Evolutionary conservation across 1,140 invertebrate species (phyloP).

Genomic region (Pentalonia nigronervosa): DNA sequence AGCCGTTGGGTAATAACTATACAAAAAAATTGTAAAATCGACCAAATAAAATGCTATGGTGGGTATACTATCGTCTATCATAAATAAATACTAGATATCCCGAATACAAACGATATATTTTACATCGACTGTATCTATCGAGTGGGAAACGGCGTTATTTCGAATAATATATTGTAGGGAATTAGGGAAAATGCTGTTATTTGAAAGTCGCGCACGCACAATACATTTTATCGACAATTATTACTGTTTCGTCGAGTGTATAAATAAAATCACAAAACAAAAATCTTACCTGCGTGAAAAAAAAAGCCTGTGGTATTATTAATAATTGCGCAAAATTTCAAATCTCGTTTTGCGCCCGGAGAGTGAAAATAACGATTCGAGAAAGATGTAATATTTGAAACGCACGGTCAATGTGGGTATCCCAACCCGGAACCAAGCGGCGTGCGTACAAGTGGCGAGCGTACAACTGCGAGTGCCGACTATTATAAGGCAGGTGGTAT

Average conservation of each 20-base stretch:
- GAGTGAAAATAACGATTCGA: neutral
- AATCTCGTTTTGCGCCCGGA: neutral
- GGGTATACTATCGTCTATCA: neutral
- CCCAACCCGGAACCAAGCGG: neutral
- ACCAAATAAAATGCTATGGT: neutral
- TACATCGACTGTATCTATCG: no score
- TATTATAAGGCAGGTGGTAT: neutral
- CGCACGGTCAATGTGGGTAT: neutral
- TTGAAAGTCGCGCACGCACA: neutral
- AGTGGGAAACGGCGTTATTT: neutral
- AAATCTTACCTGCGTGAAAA: constrained; percentile 15
- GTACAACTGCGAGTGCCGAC: neutral
- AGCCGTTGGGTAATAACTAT: neutral
- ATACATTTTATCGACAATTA: neutral
- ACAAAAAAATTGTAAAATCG: neutral
- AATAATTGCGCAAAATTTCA: neutral
- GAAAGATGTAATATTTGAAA: neutral
- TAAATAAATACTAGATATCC: no score
- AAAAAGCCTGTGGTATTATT: neutral
- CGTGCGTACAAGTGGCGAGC: neutral
- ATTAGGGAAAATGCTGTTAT: neutral
- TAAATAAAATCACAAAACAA: neutral
- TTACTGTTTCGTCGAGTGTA: neutral
- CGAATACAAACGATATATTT: no score
- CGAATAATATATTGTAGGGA: neutral